Evolutionary conservation across 2,797 vertebrate genomes (phyloP).

Genomic region (Halcyon smyrnensis): DNA sequence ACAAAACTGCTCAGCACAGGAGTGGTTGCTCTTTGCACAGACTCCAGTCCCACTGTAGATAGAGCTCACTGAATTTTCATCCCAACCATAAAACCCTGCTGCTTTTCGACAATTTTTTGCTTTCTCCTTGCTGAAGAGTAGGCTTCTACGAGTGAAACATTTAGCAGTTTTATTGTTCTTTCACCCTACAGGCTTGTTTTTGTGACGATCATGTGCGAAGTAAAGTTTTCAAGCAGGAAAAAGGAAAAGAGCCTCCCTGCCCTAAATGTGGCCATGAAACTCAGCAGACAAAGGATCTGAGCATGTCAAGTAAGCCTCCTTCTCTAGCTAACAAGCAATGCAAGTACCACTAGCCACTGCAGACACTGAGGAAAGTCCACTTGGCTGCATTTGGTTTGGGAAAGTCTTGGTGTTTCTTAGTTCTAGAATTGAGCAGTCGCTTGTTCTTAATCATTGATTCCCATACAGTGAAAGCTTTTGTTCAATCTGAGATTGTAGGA

Average conservation of each 20-base stretch:
- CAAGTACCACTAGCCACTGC: neutral
- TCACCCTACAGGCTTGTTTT: conserved; percentile 87
- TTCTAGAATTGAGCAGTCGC: neutral
- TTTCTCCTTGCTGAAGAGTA: neutral
- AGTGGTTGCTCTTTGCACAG: neutral
- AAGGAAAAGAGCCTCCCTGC: conserved; percentile 93
- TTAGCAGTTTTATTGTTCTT: neutral
- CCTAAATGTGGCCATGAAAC: conserved; percentile 98
- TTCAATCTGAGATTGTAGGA: neutral
- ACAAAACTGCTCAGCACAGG: neutral
- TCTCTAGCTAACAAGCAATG: neutral
- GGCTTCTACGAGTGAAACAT: neutral
- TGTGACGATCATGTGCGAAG: conserved; percentile 95
- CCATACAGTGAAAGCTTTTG: neutral
- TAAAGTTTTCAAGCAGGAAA: conserved; percentile 97
- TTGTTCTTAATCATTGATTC: neutral
- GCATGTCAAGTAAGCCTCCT: conserved; percentile 96
- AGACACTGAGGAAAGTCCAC: neutral
- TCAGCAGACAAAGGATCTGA: conserved; percentile 97
- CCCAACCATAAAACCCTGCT: neutral
- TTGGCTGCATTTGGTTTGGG: neutral
- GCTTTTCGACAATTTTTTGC: neutral
- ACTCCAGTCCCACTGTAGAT: neutral
- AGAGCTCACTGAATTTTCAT: conserved; percentile 25
- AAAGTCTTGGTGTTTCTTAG: neutral